Evolutionary conservation across 2,797 vertebrate genomes (phyloP).

Genomic region (Florisuga fusca): DNA sequence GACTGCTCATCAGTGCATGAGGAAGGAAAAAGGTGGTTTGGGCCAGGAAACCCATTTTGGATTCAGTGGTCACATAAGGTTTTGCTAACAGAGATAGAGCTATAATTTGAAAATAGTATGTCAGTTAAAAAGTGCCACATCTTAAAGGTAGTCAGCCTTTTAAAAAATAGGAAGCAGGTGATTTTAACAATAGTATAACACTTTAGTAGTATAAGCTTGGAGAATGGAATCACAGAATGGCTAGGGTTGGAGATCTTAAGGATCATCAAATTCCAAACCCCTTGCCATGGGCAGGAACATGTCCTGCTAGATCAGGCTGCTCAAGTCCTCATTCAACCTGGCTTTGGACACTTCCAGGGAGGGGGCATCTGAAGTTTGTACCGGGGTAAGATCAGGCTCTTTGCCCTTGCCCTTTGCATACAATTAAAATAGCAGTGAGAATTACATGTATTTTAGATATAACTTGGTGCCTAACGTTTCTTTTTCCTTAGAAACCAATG

Average conservation of each 20-base stretch:
- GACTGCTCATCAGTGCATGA: background rate
- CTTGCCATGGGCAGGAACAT: too few relatives aligned
- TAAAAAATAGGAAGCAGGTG: background rate
- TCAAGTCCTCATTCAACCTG: too few relatives aligned
- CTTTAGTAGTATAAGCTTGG: slow-evolving; percentile 16
- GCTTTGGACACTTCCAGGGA: too few relatives aligned
- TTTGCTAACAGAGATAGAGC: slow-evolving; percentile 47
- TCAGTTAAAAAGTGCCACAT: slow-evolving; percentile 18
- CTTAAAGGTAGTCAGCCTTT: slow-evolving; percentile 25
- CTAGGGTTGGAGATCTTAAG: too few relatives aligned
- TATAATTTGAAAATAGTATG: slow-evolving; percentile 32
- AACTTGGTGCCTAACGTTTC: slow-evolving; percentile 62
- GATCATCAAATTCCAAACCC: too few relatives aligned
- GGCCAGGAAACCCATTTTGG: slow-evolving; percentile 22
- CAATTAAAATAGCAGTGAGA: slow-evolving; percentile 33
- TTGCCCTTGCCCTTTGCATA: background rate
- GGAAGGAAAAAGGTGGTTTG: slow-evolving; percentile 25
- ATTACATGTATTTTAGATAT: slow-evolving; percentile 60
- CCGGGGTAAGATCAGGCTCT: background rate
- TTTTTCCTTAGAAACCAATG: slow-evolving; percentile 57
- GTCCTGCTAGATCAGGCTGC: too few relatives aligned
- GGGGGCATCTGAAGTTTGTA: background rate
- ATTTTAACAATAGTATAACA: slow-evolving; percentile 9
- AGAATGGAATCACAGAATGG: background rate
- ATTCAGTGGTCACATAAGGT: background rate